Evolutionary conservation across 2,797 vertebrate genomes (phyloP).

Genomic region (Acomys russatus): DNA sequence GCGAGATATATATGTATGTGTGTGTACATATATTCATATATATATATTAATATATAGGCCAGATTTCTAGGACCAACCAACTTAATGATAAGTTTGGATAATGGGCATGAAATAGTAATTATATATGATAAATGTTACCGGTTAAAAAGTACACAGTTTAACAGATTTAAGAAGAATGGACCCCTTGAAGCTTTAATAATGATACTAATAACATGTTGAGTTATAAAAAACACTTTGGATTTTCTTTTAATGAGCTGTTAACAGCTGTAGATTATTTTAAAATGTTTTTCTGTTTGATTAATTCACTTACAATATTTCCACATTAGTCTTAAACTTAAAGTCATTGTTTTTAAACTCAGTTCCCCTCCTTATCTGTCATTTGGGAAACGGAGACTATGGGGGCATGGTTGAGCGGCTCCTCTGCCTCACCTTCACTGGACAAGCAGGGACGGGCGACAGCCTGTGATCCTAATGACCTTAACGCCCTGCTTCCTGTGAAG

Average conservation of each 20-base stretch:
- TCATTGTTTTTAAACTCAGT: background rate
- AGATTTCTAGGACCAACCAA: background rate
- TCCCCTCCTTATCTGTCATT: slow-evolving; percentile 22
- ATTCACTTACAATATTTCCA: background rate
- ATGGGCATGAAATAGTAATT: background rate
- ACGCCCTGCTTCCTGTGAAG: slow-evolving; percentile 54
- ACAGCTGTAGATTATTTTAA: background rate
- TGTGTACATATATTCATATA: background rate
- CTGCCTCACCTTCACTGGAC: slow-evolving; percentile 10
- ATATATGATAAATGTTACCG: background rate
- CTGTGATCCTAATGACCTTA: slow-evolving; percentile 30
- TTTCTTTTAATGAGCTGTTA: slow-evolving; percentile 1
- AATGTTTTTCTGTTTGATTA: background rate
- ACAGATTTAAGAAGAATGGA: slow-evolving; percentile 35
- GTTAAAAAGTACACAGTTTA: background rate
- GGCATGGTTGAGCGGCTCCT: background rate
- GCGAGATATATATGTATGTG: background rate
- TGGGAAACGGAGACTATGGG: background rate
- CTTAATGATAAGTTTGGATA: background rate
- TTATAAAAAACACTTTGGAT: background rate
- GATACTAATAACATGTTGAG: slow-evolving; percentile 7
- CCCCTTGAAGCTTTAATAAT: slow-evolving; percentile 9
- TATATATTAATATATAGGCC: too few species aligned
- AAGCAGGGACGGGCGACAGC: background rate
- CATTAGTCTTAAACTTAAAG: background rate